Percentiles rank a stretch among this genome's conserved stretches.
phyloP scores from a whole-genome alignment of 2,797 vertebrate genomes.

The Poeciliopsis turneri region DNA sequence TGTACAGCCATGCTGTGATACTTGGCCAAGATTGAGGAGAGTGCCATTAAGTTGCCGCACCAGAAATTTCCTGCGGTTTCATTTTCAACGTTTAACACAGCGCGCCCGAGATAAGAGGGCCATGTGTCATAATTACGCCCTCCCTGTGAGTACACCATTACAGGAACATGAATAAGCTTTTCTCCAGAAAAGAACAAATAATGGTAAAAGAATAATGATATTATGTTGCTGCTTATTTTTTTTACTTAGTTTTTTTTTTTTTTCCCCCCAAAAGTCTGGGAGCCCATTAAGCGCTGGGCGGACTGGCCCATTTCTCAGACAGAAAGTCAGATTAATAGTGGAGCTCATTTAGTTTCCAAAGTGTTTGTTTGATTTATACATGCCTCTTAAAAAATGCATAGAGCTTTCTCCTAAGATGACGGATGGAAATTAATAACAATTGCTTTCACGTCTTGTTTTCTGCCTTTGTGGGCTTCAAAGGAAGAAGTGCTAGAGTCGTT shows the following conservation, averaged over 20 bases:
- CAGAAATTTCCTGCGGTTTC: conserved; percentile 42
- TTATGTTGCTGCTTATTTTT: conserved; percentile 42
- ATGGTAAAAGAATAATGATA: conserved; percentile 57
- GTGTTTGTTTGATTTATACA: conserved; percentile 49
- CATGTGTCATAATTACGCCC: conserved; percentile 68
- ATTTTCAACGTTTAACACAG: conserved; percentile 58
- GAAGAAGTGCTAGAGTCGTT: not conserved
- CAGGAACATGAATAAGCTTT: conserved; percentile 30
- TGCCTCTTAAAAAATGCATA: conserved; percentile 39
- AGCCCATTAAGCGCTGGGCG: conserved; percentile 39
- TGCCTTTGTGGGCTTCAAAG: not conserved
- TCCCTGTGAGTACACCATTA: conserved; percentile 47
- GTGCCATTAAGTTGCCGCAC: conserved; percentile 24
- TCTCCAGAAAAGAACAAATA: conserved; percentile 56
- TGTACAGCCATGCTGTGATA: conserved; percentile 8
- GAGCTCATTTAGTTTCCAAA: conserved; percentile 20
- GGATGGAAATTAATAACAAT: conserved; percentile 9
- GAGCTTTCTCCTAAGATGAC: conserved; percentile 50
- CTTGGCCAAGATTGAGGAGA: conserved; percentile 32
- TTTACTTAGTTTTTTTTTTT: conserved; percentile 15
- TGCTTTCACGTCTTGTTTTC: not conserved
- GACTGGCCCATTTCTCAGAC: conserved; percentile 39
- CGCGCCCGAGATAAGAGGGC: conserved; percentile 56
- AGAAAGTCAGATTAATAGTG: conserved; percentile 50
- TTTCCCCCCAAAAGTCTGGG: conserved; percentile 30